These are phyloP conservation scores for Anolis carolinensis DNA, from an alignment of 2,113 vertebrate species.

Conservation along the genomic window DNA sequence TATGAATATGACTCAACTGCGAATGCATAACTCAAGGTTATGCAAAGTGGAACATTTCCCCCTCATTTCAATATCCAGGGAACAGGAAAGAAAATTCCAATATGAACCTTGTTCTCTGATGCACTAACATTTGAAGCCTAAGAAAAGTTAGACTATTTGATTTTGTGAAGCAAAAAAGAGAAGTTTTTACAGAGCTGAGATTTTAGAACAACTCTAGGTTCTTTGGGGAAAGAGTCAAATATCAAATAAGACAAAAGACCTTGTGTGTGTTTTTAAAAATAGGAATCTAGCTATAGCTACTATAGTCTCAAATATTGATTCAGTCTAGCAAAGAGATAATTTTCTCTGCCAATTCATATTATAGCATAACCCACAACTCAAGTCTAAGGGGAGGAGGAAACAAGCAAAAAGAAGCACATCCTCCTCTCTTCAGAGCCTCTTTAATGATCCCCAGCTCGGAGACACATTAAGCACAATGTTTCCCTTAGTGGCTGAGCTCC, in stretches of 20 bases:
- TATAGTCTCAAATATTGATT: constrained; percentile 32
- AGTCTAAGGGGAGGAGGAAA: not conserved
- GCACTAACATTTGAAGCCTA: not conserved
- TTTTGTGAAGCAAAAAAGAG: not conserved
- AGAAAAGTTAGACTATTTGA: not conserved
- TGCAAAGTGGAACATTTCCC: not conserved
- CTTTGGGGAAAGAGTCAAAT: not conserved
- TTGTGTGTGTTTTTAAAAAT: not conserved
- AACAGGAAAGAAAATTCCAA: not conserved
- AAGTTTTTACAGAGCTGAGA: not conserved
- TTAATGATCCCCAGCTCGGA: not conserved
- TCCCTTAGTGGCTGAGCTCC: constrained; percentile 21
- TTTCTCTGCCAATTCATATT: constrained; percentile 36
- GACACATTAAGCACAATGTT: constrained; percentile 16
- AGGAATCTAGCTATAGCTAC: not conserved
- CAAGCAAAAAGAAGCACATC: constrained; percentile 8
- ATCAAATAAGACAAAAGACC: not conserved
- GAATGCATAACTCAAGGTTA: too few relatives aligned
- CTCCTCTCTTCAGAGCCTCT: constrained; percentile 20
- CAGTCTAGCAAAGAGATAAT: constrained; percentile 18
- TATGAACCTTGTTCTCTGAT: not conserved
- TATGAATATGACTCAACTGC: too few relatives aligned
- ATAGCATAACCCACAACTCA: not conserved
- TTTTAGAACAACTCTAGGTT: not conserved
- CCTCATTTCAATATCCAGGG: not conserved